Conservation (phyloP, 2,888 invertebrate species). For the Lagria hirta region DNA sequence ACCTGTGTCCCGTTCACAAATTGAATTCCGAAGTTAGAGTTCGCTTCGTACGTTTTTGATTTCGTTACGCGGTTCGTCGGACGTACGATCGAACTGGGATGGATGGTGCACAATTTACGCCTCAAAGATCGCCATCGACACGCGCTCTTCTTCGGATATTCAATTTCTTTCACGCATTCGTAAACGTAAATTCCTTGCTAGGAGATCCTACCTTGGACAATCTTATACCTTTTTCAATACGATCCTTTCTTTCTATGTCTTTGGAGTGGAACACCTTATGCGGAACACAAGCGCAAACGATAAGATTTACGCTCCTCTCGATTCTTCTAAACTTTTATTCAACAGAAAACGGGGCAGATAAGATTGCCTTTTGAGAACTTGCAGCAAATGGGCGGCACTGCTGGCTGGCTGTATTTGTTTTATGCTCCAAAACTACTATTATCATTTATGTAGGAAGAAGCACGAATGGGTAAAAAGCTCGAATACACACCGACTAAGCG, state of each 20-base stretch:
- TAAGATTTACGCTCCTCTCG: conserved; percentile 16
- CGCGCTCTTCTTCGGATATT: conserved; percentile 39
- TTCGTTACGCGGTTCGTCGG: conserved; percentile 41
- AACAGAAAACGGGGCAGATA: neutral
- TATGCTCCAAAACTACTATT: no score
- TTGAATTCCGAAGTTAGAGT: conserved; percentile 36
- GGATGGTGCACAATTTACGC: conserved; percentile 38
- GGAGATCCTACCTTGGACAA: conserved; percentile 33
- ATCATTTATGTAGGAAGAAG: no score
- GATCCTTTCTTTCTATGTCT: conserved; percentile 10
- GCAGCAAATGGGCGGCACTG: no score
- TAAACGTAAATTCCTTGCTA: conserved; percentile 42
- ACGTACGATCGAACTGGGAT: conserved; percentile 30
- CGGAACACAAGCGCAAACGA: conserved; percentile 2
- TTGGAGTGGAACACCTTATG: neutral
- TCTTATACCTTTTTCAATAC: conserved; percentile 28
- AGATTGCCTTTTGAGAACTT: no score
- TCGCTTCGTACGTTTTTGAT: conserved; percentile 40
- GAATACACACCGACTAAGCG: no score
- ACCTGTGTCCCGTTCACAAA: conserved; percentile 29
- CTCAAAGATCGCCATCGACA: conserved; percentile 38
- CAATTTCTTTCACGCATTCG: conserved; percentile 45
- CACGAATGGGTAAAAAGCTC: no score
- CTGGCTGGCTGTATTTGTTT: no score
- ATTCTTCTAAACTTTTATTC: conserved; percentile 10